Conservation (phyloP, 2,113 vertebrate species). For the Actinemys pallida region DNA sequence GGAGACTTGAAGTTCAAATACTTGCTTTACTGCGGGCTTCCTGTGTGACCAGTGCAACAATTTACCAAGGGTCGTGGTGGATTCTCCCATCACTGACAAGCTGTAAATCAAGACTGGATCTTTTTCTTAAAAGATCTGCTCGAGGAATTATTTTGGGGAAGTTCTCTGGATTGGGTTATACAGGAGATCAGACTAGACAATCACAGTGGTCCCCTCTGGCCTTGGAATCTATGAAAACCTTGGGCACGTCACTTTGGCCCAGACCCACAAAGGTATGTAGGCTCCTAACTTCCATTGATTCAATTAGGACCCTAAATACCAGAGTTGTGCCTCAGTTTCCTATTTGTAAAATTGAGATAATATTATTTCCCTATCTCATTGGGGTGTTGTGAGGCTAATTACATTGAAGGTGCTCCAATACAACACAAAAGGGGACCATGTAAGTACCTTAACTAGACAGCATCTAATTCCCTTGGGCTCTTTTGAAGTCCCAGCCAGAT, state of each 20-base stretch:
- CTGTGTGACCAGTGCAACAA: background rate
- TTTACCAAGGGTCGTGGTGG: background rate
- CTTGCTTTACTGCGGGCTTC: background rate
- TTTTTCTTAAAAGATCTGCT: background rate
- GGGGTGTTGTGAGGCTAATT: background rate
- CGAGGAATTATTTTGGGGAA: background rate
- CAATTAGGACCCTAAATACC: background rate
- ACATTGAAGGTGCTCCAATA: background rate
- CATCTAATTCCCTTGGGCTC: background rate
- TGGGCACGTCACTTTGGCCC: background rate
- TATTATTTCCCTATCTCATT: background rate
- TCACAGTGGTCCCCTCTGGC: background rate
- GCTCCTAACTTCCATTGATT: background rate
- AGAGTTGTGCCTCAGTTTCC: background rate
- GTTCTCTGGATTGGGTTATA: background rate
- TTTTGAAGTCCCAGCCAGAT: background rate
- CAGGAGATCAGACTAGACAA: background rate
- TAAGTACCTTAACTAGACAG: background rate
- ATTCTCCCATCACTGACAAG: background rate
- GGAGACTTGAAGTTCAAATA: background rate
- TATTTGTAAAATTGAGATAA: background rate
- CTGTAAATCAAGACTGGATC: background rate
- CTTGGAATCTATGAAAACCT: background rate
- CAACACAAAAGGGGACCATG: background rate
- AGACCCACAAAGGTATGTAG: background rate